Base-by-base conservation (phyloP, 2,797 vertebrate species). In the Rhinatrema bivittatum region DNA sequence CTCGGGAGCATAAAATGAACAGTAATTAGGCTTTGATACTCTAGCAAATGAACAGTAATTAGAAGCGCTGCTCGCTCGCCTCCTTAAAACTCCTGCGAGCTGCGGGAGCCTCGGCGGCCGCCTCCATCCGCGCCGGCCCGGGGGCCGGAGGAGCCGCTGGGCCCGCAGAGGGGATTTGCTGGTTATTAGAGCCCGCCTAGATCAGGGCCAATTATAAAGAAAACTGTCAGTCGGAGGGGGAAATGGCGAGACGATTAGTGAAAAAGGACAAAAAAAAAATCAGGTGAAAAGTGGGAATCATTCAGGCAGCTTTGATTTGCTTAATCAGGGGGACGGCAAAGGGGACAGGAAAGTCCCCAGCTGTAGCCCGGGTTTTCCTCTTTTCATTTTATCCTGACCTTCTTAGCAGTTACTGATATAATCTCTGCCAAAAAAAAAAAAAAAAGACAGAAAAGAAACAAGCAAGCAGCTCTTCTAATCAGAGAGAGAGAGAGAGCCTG, bases 201-300 rank as follows among this genome's bases (percentile, higher is more conserved):
- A 97, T 98, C 91, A 96, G 94, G 91, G 89, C 95, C 95, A 98
- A 98, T 98, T 98, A 98, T 95, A 95, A 93, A 94, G 92, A 94
- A 97, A 95, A 97, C 91, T 97, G 95, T 97, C 95, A 97, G 94
- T 98, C 95, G n/a, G n/a, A 96, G 91, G 91, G 87, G 89, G 91
- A 94, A 94, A 92, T 93, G 88, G 89, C 88, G 87, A 90, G 88
- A 92, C 96, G 91, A 95, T 96, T 95, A 96, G 90, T 85, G 86
- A 89, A 89, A 94, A 93, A 91, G 91, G 86, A 89, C 89, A 94
- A 93, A 91, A 91, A 97, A 91, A 93, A 94, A 97, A 97, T 94
- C 93, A 97, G 93, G 93, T 97, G 93, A 97, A 90, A 89, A 91
- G 90, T 94, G 93, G 87, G 90, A 91, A 90, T 94, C 90, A 93